Base-by-base conservation (phyloP, 2,888 invertebrate species). In the Callyntrura guangdongensis region DNA sequence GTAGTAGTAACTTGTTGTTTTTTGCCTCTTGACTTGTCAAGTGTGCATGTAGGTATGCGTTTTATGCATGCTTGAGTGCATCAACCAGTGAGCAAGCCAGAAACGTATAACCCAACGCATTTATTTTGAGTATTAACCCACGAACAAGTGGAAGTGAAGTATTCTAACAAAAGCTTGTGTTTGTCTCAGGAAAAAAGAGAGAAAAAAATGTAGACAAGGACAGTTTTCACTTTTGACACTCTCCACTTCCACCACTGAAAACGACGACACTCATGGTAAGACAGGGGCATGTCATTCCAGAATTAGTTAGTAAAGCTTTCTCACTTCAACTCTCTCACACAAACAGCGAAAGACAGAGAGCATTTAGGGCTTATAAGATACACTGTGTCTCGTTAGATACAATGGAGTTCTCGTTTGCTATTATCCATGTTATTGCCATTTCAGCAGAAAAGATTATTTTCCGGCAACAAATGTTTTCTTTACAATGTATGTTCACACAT, bases 21-120 rank as follows among this genome's bases (percentile, higher is more conserved):
- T 86, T 14, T 53, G 12, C 20, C 53, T 84, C 72, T 86, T 74
- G 59, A 59, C 72, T 86, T 86, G 74, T 61, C 85, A 86, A 86
- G 74, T 56, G 85, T 72, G 72, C 72, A 72, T 59, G 56, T 45
- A 69, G 36, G 69, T 17, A 77, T 49, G 25, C 67, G 27, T 12
- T 22, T 67, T 25, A 25, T 36, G 14, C 47, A 72, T 17, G 77
- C 20, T 77, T 14, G 22, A 77, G 27, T 77, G 77, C 67, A 67
- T 61, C 61, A 20, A 11, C n/a, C 22, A 45, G 20, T 61, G 45
- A 72, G 45, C 45, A 72, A 72, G 72, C n/a, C 17, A 77, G 17
- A 22, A 3, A 67, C 27, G 25, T 67, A 67, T 67, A 67, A 12
- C 11, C 67, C 0, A 74, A n/a, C 12, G 47, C 47, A 74, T 25